Percentiles rank a stretch among this genome's conserved stretches.
phyloP scores from a whole-genome alignment of 2,797 vertebrate species.

The Schizopygopsis pylzovi region DNA sequence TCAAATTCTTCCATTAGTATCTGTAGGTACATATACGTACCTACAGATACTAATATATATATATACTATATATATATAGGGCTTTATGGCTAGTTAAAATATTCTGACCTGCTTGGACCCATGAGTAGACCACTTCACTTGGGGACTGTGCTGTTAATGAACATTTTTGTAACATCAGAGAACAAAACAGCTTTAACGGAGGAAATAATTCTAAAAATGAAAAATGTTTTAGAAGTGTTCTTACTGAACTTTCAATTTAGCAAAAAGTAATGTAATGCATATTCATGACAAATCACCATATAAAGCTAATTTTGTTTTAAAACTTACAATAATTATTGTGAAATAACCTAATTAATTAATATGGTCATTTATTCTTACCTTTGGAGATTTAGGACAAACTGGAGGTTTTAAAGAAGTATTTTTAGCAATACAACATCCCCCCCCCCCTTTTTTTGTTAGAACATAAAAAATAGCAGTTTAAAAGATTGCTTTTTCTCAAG shows the following conservation, averaged over 20 bases:
- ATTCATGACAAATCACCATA: neutral
- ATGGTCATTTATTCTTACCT: neutral
- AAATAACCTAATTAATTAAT: neutral
- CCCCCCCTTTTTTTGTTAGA: neutral
- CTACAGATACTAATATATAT: too few species aligned
- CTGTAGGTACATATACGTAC: neutral
- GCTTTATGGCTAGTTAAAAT: neutral
- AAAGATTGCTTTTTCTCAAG: neutral
- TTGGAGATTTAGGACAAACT: neutral
- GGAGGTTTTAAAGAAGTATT: neutral
- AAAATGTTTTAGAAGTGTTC: neutral
- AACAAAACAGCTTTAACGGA: neutral
- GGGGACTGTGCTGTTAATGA: slow-evolving; percentile 18
- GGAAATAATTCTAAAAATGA: neutral
- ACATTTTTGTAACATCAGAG: neutral
- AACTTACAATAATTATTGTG: neutral
- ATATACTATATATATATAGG: too few species aligned
- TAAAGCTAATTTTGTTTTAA: neutral
- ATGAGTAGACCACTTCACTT: neutral
- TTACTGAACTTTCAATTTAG: neutral
- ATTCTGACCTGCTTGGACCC: neutral
- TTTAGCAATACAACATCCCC: neutral
- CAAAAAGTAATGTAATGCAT: neutral
- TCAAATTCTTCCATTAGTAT: neutral
- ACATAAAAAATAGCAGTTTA: neutral